Percentiles rank a stretch among this genome's conserved stretches.
Evolutionary conservation across 2,888 invertebrate species (phyloP).

Genomic region (Cerastis leucographa): DNA sequence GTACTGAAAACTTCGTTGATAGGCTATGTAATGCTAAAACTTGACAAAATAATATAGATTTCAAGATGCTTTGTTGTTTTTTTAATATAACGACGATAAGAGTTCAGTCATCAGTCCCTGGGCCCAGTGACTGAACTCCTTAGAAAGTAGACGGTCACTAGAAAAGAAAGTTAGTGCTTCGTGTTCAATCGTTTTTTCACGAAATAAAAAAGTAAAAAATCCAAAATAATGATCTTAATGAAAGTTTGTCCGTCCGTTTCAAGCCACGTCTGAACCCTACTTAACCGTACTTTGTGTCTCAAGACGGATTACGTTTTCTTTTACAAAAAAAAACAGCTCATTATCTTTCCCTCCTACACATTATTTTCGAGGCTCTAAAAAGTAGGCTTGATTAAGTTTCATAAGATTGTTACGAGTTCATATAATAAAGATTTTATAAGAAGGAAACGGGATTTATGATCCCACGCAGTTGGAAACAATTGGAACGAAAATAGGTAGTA

Average conservation of each 20-base stretch:
- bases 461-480: not conserved
- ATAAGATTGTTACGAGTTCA: not conserved
- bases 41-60: not conserved
- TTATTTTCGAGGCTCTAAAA: not conserved
- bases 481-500: not conserved
- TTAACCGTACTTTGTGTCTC: slow-evolving; percentile 10
- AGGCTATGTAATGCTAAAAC: not conserved
- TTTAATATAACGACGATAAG: no score
- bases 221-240: slow-evolving; percentile 5
- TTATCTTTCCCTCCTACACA: slow-evolving; percentile 7
- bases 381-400: not conserved
- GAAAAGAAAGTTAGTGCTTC: not conserved
- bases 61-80: not conserved
- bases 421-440: not conserved
- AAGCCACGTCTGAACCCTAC: slow-evolving; percentile 12
- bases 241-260: not conserved
- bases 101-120: no score
- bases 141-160: not conserved
- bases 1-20: not conserved
- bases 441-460: not conserved
- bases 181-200: not conserved
- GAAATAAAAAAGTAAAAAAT: not conserved
- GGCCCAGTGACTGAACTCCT: not conserved
- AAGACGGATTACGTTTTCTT: slow-evolving; percentile 23
- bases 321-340: slow-evolving; percentile 27